Evolutionary conservation across 2,888 invertebrate genomes (phyloP).

Genomic region (Heliconius cydno): DNA sequence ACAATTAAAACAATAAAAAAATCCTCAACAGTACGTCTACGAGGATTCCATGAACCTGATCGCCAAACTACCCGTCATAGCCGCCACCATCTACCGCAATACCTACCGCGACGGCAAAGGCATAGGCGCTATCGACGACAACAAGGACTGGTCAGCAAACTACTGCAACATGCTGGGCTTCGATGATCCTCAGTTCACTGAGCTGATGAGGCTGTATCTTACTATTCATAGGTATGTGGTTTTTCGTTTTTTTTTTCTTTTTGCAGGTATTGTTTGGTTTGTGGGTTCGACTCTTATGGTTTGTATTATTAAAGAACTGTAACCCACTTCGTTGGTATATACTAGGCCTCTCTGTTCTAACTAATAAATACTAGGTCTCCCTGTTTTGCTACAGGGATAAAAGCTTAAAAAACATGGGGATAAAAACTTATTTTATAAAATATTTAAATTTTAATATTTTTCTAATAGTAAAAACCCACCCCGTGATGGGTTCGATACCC

Average conservation of each 20-base stretch:
- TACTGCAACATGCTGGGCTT: conserved; percentile 96
- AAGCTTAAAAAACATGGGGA: too few relatives aligned
- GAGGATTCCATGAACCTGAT: conserved; percentile 98
- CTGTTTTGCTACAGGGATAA: too few relatives aligned
- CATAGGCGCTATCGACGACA: conserved; percentile 93
- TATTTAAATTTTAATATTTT: too few relatives aligned
- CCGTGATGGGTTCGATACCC: too few relatives aligned
- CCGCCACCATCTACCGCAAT: conserved; percentile 97
- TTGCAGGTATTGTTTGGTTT: neutral
- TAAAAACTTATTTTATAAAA: too few relatives aligned
- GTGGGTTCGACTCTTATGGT: too few relatives aligned
- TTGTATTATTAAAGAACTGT: too few relatives aligned
- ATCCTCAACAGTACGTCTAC: conserved; percentile 85
- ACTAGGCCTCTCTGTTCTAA: too few relatives aligned
- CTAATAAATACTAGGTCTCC: too few relatives aligned
- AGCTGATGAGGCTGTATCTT: conserved; percentile 95
- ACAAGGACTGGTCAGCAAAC: conserved; percentile 96
- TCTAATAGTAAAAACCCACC: too few relatives aligned
- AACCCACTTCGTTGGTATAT: too few relatives aligned
- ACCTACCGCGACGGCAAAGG: conserved; percentile 92
- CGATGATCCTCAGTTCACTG: conserved; percentile 91
- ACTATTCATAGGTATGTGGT: conserved; percentile 87
- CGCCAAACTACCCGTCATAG: conserved; percentile 96
- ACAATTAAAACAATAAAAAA: neutral
- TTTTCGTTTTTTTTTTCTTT: neutral